Evolutionary conservation across 2,888 invertebrate species (phyloP).

Genomic region (Andrena praecox): DNA sequence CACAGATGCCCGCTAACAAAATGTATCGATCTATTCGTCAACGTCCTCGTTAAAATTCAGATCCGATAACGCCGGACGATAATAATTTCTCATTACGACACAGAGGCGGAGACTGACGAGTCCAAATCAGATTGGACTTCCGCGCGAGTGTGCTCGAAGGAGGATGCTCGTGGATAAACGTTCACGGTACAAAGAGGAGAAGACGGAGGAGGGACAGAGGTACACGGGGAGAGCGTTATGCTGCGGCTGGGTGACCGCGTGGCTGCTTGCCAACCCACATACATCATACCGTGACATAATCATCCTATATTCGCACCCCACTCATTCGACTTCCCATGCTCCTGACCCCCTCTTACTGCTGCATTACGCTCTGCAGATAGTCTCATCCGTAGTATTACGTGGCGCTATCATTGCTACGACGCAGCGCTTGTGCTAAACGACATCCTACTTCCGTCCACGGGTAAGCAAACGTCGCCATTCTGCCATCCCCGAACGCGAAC

Average conservation of each 20-base stretch:
- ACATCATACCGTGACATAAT: constrained; percentile 81
- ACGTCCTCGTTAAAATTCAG: constrained; percentile 23
- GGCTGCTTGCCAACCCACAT: constrained; percentile 79
- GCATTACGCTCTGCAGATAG: constrained; percentile 74
- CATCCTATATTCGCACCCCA: constrained; percentile 78
- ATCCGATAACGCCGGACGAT: constrained; percentile 36
- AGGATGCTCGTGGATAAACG: constrained; percentile 49
- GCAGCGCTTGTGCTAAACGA: constrained; percentile 68
- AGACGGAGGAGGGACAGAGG: constrained; percentile 31
- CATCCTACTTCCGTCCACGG: constrained; percentile 62
- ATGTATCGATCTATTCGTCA: constrained; percentile 29
- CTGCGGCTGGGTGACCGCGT: constrained; percentile 73
- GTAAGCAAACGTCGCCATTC: constrained; percentile 54
- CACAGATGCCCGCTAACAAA: not conserved
- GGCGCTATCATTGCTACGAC: constrained; percentile 71
- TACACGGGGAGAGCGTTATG: constrained; percentile 30
- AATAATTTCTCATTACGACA: constrained; percentile 42
- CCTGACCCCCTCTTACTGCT: constrained; percentile 60
- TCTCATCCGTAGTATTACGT: constrained; percentile 72
- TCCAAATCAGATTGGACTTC: constrained; percentile 43
- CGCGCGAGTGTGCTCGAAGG: constrained; percentile 27
- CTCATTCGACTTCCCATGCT: constrained; percentile 74
- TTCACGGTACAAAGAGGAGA: constrained; percentile 3
- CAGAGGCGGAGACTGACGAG: constrained; percentile 16
- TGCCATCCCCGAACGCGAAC: constrained; percentile 40